Percentiles rank a stretch among this genome's conserved stretches.
Evolutionary conservation across 2,888 invertebrate genomes (phyloP).

Genomic region (Torymus aiolomorphi): DNA sequence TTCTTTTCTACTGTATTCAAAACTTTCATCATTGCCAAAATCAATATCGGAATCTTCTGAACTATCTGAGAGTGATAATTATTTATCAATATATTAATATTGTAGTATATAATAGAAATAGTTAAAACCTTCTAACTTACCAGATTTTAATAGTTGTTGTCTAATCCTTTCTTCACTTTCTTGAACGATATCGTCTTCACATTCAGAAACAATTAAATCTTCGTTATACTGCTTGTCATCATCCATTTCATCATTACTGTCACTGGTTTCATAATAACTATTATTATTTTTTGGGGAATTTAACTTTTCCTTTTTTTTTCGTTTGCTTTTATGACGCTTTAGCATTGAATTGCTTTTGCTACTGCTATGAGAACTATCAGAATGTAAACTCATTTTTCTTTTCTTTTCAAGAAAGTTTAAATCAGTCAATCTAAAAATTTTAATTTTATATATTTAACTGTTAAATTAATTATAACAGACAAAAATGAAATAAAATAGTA

Average conservation of each 20-base stretch:
- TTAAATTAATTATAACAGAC: too few species aligned
- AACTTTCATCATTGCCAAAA: slow-evolving; percentile 8
- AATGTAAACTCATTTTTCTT: slow-evolving; percentile 23
- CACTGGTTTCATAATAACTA: slow-evolving; percentile 23
- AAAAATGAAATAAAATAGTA: too few species aligned
- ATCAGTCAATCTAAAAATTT: slow-evolving; percentile 26
- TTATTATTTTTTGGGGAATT: slow-evolving; percentile 17
- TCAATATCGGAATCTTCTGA: slow-evolving; percentile 19
- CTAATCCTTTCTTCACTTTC: slow-evolving; percentile 28
- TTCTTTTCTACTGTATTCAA: background rate
- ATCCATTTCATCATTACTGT: background rate
- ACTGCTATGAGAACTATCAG: slow-evolving; percentile 5
- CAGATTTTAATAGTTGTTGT: slow-evolving; percentile 7
- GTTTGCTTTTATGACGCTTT: background rate
- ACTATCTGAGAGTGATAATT: slow-evolving; percentile 14
- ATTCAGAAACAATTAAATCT: too few species aligned
- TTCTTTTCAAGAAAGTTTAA: slow-evolving; percentile 25
- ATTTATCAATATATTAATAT: background rate
- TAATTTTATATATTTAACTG: background rate
- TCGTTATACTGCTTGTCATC: too few species aligned
- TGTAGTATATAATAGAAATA: background rate
- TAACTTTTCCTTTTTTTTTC: slow-evolving; percentile 16
- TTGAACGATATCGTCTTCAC: background rate
- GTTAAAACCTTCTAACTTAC: background rate
- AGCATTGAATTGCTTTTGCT: background rate